Evolutionary conservation across 2,113 vertebrate species (phyloP).

Genomic region (Saccopteryx leptura): DNA sequence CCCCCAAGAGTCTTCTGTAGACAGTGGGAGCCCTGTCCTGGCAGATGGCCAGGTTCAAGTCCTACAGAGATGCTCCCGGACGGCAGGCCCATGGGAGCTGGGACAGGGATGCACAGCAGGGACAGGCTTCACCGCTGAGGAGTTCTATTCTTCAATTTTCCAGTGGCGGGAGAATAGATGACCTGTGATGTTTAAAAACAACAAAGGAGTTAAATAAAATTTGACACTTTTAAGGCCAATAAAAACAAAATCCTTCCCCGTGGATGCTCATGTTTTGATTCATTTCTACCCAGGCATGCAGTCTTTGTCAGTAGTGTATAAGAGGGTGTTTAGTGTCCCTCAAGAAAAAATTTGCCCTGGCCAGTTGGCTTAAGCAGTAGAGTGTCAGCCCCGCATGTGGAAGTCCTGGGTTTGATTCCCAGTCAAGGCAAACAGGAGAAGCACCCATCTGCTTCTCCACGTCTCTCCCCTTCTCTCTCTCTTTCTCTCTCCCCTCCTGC

Average conservation of each 20-base stretch:
- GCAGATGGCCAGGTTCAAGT: neutral
- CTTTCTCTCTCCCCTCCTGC: too few species aligned
- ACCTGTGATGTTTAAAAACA: constrained; percentile 64
- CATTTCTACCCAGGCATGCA: neutral
- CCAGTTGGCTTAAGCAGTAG: too few species aligned
- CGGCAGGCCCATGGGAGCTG: neutral
- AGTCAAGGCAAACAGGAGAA: too few species aligned
- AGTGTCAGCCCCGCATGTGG: too few species aligned
- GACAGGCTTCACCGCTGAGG: neutral
- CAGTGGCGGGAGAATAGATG: neutral
- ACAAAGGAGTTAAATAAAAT: neutral
- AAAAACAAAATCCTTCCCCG: neutral
- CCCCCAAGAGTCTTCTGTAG: neutral
- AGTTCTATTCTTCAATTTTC: constrained; percentile 32
- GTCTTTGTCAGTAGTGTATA: neutral
- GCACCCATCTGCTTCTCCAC: too few species aligned
- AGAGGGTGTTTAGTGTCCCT: neutral
- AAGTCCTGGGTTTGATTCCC: too few species aligned
- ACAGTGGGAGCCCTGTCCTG: neutral
- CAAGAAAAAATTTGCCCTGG: too few species aligned
- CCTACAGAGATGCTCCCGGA: neutral
- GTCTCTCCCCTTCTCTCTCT: too few species aligned
- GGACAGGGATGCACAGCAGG: neutral
- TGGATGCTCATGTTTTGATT: neutral
- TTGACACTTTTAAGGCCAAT: neutral